Percentiles rank a stretch among this genome's conserved stretches.
Conservation (phyloP, 92 coral and sea anemone genomes). For the Hydrozoanthus gracilis region DNA sequence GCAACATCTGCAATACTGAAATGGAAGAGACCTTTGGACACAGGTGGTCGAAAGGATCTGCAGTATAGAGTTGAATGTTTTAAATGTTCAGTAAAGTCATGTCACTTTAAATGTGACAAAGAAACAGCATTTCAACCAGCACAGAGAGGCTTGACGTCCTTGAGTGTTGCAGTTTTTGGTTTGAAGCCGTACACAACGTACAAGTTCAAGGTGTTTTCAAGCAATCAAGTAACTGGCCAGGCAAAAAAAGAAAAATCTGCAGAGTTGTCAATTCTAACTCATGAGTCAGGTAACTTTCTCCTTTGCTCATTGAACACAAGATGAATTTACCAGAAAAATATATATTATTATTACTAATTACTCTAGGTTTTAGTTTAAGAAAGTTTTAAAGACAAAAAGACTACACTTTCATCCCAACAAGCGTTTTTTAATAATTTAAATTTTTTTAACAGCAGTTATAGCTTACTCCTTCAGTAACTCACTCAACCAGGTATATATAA, state of each 20-base stretch:
- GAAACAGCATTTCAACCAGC: conserved; percentile 18
- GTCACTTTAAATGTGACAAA: conserved; percentile 10
- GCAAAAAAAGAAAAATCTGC: conserved; percentile 10
- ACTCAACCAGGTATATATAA: no score
- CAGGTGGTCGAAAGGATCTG: conserved; percentile 44
- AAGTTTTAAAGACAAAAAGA: no score
- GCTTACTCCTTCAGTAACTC: no score
- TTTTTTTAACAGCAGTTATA: no score
- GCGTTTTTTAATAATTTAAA: no score
- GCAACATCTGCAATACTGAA: conserved; percentile 41
- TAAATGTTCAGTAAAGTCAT: conserved; percentile 7
- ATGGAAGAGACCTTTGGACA: conserved; percentile 54
- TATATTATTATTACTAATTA: no score
- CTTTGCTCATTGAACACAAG: background rate
- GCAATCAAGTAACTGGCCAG: conserved; percentile 4
- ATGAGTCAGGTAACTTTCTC: conserved; percentile 25
- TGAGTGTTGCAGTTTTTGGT: background rate
- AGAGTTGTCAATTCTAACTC: background rate
- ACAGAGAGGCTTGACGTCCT: background rate
- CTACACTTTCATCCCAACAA: no score
- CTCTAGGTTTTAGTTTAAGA: no score
- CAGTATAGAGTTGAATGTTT: conserved; percentile 25
- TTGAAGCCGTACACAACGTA: conserved; percentile 26
- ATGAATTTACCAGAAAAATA: no score
- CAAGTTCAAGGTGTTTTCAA: conserved; percentile 30